Evolutionary conservation across 2,113 vertebrate species (phyloP).

Genomic region (Rhombomys opimus): DNA sequence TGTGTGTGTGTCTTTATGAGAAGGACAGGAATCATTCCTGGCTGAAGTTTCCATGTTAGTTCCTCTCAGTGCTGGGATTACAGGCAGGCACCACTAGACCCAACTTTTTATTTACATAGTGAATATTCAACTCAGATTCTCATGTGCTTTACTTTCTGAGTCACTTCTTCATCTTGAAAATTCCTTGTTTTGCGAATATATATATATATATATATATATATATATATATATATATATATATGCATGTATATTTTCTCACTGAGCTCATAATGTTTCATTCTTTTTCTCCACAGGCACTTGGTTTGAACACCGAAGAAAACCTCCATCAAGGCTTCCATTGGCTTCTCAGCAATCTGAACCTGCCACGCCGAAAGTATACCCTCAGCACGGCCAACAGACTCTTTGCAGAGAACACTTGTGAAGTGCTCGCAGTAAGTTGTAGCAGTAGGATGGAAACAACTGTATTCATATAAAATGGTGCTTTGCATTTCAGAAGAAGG

Average conservation of each 20-base stretch:
- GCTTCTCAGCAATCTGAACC: constrained; percentile 70
- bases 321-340: constrained; percentile 67
- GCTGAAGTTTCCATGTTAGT: not conserved
- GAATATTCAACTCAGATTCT: not conserved
- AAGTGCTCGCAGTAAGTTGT: constrained; percentile 73
- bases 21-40: not conserved
- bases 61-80: not conserved
- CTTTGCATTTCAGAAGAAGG: not conserved
- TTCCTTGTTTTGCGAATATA: no score
- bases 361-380: constrained; percentile 46
- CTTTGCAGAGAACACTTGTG: constrained; percentile 73
- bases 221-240: no score
- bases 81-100: not conserved
- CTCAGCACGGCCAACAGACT: constrained; percentile 75
- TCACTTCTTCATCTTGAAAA: not conserved
- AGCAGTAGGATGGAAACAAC: not conserved
- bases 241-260: no score
- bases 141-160: not conserved
- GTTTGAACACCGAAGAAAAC: constrained; percentile 2
- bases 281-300: constrained; percentile 57
- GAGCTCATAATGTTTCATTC: not conserved
- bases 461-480: not conserved
- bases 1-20: not conserved
- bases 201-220: no score
- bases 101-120: not conserved